phyloP scores from a whole-genome alignment of 1,140 invertebrate species.

The Psix sp. region DNA sequence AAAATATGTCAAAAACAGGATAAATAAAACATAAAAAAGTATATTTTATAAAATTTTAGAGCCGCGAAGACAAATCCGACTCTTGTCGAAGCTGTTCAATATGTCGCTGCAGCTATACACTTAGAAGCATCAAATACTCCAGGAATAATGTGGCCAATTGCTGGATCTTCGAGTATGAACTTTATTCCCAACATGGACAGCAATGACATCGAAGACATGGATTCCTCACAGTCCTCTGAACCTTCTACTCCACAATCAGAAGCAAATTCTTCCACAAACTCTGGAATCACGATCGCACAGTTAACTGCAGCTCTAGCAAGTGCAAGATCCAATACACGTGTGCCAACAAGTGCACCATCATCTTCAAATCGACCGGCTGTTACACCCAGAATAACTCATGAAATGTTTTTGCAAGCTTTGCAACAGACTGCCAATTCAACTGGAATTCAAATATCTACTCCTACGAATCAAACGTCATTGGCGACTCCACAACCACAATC shows the following conservation, averaged over 20 bases:
- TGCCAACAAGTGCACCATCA: constrained; percentile 44
- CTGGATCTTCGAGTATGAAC: constrained; percentile 64
- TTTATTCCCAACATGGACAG: constrained; percentile 74
- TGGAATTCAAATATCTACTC: constrained; percentile 34
- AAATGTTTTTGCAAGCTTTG: constrained; percentile 80
- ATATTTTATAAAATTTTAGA: constrained; percentile 55
- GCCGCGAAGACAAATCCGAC: constrained; percentile 77
- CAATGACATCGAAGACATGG: constrained; percentile 80
- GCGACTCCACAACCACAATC: constrained; percentile 37
- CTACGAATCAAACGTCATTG: constrained; percentile 30
- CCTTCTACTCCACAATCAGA: constrained; percentile 69
- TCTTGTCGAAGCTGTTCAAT: constrained; percentile 76
- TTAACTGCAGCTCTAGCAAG: constrained; percentile 76
- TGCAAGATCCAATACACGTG: constrained; percentile 50
- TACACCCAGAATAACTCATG: constrained; percentile 73
- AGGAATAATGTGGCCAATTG: constrained; percentile 39
- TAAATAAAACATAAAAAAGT: too few relatives aligned
- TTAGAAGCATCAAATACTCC: constrained; percentile 71
- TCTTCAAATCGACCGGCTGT: constrained; percentile 47
- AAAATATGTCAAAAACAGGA: too few relatives aligned
- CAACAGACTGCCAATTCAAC: constrained; percentile 77
- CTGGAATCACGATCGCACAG: constrained; percentile 76
- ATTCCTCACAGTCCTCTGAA: constrained; percentile 75
- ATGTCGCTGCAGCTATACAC: constrained; percentile 77
- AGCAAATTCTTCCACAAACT: constrained; percentile 28